Evolutionary conservation across 2,888 invertebrate genomes (phyloP).

Genomic region (Brachypalpus laphriformis): DNA sequence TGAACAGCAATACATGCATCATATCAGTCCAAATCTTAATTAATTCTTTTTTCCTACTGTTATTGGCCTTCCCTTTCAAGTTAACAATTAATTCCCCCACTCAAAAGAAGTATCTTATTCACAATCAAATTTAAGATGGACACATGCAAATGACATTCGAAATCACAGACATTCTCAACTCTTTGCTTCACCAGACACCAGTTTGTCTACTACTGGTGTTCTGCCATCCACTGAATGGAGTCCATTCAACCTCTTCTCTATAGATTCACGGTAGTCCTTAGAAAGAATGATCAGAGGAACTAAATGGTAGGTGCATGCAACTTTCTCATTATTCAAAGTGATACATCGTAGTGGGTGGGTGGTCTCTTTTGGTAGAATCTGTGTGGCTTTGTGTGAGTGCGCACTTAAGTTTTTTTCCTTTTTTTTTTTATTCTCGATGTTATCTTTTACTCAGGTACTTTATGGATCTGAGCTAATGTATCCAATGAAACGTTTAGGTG

Average conservation of each 20-base stretch:
- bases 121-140: not conserved
- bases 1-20: no score
- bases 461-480: slow-evolving; percentile 41
- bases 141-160: slow-evolving; percentile 35
- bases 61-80: not conserved
- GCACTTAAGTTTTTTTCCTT: slow-evolving; percentile 5
- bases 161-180: slow-evolving; percentile 11
- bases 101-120: not conserved
- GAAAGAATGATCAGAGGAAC: slow-evolving; percentile 64
- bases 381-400: slow-evolving; percentile 3
- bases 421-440: slow-evolving; percentile 35
- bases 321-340: slow-evolving; percentile 73
- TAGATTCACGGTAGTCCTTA: slow-evolving; percentile 49
- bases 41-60: not conserved
- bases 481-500: slow-evolving; percentile 18
- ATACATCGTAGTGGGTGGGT: slow-evolving; percentile 66
- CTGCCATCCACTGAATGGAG: slow-evolving; percentile 4
- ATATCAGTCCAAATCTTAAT: not conserved
- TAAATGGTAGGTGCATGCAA: slow-evolving; percentile 68
- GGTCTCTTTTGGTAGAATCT: slow-evolving; percentile 38
- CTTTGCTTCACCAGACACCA: slow-evolving; percentile 14
- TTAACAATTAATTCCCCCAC: not conserved
- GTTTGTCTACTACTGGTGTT: not conserved
- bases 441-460: slow-evolving; percentile 52
- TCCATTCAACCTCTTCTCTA: slow-evolving; percentile 30